A percentile compares a stretch with the other conserved stretches of the same genome.
phyloP scores from a whole-genome alignment of 2,888 invertebrate species.

The Diaprepes abbreviatus region DNA sequence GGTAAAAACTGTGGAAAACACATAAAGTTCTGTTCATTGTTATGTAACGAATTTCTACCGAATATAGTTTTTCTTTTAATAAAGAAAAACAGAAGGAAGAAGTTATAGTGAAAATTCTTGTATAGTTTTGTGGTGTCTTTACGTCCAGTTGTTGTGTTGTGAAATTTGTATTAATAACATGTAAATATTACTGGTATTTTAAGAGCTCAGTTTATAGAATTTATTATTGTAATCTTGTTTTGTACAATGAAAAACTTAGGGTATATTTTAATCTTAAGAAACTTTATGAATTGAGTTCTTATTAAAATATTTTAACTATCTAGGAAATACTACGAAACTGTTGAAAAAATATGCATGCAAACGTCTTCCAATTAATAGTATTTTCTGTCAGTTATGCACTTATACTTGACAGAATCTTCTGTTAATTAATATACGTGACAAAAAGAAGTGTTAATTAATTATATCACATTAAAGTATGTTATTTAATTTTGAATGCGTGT shows the following conservation, averaged over 20 bases:
- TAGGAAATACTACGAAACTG: constrained; percentile 8
- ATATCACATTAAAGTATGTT: too few species aligned
- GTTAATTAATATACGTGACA: too few species aligned
- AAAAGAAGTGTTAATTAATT: too few species aligned
- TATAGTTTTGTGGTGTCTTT: background rate
- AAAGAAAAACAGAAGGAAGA: too few species aligned
- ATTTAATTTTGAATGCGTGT: too few species aligned
- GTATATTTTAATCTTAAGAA: background rate
- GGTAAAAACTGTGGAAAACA: too few species aligned
- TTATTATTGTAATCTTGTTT: background rate
- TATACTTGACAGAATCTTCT: too few species aligned
- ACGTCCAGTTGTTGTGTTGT: constrained; percentile 21
- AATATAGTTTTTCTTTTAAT: background rate
- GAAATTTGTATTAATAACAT: constrained; percentile 10
- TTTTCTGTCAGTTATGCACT: too few species aligned
- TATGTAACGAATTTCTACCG: background rate
- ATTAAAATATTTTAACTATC: background rate
- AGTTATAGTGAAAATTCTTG: background rate
- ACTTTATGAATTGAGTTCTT: constrained; percentile 9
- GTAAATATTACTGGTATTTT: constrained; percentile 1
- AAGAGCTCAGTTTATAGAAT: constrained; percentile 9
- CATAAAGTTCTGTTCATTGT: too few species aligned
- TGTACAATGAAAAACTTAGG: background rate
- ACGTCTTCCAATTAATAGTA: too few species aligned
- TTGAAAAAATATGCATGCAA: too few species aligned